These are phyloP conservation scores for Cryptotermes secundus DNA, from an alignment of 1,140 invertebrate species.

Conservation along the genomic window DNA sequence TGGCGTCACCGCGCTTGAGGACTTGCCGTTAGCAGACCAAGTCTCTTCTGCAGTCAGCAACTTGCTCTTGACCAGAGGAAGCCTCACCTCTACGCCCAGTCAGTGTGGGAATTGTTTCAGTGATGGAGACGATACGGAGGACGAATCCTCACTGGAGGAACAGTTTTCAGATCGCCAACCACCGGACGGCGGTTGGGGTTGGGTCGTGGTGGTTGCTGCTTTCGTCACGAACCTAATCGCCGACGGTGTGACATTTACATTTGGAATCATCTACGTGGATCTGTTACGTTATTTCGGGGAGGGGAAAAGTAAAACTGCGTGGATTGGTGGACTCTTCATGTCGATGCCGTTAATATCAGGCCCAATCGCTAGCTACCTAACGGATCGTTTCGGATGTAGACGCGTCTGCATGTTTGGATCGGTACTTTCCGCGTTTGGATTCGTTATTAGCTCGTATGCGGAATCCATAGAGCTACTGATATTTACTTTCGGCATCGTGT, in stretches of 20 bases:
- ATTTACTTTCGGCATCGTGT: conserved; percentile 81
- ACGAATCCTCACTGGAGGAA: conserved; percentile 58
- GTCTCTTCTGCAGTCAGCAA: conserved; percentile 50
- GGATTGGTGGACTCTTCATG: conserved; percentile 87
- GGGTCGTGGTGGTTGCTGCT: conserved; percentile 79
- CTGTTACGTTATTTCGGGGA: conserved; percentile 77
- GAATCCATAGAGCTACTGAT: conserved; percentile 77
- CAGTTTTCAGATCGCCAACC: conserved; percentile 62
- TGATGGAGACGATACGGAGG: conserved; percentile 44
- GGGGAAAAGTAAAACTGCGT: conserved; percentile 83
- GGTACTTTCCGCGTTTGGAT: conserved; percentile 74
- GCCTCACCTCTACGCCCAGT: background rate
- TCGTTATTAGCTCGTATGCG: conserved; percentile 75
- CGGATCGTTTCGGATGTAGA: conserved; percentile 79
- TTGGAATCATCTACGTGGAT: conserved; percentile 79
- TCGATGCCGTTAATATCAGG: conserved; percentile 84
- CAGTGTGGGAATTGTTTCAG: background rate
- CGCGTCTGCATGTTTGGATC: conserved; percentile 78
- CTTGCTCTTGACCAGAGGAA: conserved; percentile 42
- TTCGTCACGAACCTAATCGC: conserved; percentile 91
- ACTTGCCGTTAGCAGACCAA: conserved; percentile 32
- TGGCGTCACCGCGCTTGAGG: background rate
- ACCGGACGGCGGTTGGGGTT: conserved; percentile 77
- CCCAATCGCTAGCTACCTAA: conserved; percentile 84
- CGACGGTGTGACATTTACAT: conserved; percentile 85